A percentile compares a stretch with the other conserved stretches of the same genome.
These are phyloP conservation scores for Omphaloscelis lunosa DNA, from an alignment of 2,888 invertebrate genomes.

Conservation along the genomic window DNA sequence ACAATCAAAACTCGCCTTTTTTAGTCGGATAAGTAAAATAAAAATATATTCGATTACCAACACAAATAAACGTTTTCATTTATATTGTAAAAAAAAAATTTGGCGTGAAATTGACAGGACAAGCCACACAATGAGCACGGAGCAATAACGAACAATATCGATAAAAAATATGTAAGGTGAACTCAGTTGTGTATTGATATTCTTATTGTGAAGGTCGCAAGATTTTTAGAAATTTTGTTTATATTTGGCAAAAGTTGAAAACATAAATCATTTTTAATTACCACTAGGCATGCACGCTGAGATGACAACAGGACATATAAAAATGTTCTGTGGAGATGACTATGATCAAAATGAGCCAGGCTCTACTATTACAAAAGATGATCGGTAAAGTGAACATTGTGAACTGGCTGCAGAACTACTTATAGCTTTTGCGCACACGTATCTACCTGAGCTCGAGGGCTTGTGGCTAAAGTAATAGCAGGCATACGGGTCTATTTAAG, in stretches of 20 bases:
- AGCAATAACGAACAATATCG: background rate
- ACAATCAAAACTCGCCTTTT: background rate
- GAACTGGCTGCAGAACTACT: background rate
- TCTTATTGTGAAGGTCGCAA: constrained; percentile 27
- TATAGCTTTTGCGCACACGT: background rate
- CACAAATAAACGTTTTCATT: background rate
- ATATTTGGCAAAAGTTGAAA: background rate
- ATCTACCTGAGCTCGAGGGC: background rate
- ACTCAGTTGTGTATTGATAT: constrained; percentile 14
- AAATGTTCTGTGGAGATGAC: no score
- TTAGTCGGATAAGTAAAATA: background rate
- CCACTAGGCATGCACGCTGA: background rate
- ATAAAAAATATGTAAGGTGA: constrained; percentile 47
- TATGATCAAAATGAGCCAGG: background rate
- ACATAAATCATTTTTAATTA: background rate
- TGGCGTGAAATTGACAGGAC: constrained; percentile 7
- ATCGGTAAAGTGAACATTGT: background rate
- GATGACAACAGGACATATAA: no score
- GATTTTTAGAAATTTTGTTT: constrained; percentile 7
- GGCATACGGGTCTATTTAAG: background rate
- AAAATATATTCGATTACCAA: constrained; percentile 2
- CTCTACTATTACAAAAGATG: background rate
- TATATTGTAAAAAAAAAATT: background rate
- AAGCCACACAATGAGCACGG: constrained; percentile 29
- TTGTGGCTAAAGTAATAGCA: background rate